Evolutionary conservation across 1,140 invertebrate species (phyloP).

Genomic region (Camponotus vicinus): DNA sequence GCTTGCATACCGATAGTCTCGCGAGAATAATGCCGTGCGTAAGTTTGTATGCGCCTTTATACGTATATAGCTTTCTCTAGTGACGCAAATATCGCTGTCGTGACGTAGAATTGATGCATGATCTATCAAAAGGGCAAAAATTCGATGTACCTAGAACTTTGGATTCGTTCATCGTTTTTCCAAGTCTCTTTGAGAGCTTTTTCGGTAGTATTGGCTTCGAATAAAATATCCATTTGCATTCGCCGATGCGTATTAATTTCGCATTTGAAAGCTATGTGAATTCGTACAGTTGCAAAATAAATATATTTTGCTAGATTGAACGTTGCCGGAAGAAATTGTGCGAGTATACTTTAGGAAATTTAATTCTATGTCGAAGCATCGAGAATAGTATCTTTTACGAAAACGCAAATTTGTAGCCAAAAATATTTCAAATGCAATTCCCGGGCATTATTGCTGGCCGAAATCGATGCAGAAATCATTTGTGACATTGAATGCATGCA

Average conservation of each 20-base stretch:
- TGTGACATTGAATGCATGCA: slow-evolving; percentile 40
- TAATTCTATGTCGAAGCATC: background rate
- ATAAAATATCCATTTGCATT: background rate
- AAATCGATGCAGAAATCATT: slow-evolving; percentile 42
- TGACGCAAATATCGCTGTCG: slow-evolving; percentile 6
- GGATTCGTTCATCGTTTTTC: background rate
- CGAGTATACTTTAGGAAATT: background rate
- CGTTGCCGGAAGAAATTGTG: background rate
- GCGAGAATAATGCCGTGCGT: slow-evolving; percentile 57
- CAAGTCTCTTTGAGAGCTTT: background rate
- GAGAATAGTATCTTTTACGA: background rate
- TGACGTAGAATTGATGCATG: background rate
- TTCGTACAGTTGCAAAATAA: background rate
- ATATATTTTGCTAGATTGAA: background rate
- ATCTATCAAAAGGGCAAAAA: background rate
- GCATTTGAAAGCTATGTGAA: background rate
- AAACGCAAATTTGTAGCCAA: background rate
- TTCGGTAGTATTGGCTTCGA: background rate
- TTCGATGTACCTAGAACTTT: background rate
- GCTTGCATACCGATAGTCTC: slow-evolving; percentile 67
- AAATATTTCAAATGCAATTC: slow-evolving; percentile 7
- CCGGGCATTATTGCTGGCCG: background rate
- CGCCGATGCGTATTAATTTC: background rate
- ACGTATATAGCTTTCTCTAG: background rate
- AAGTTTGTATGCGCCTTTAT: background rate